Evolutionary conservation across 2,888 invertebrate genomes (phyloP), one percentile per base, ranked within the genome.

Genomic region (Lasioglossum oenotherae): DNA sequence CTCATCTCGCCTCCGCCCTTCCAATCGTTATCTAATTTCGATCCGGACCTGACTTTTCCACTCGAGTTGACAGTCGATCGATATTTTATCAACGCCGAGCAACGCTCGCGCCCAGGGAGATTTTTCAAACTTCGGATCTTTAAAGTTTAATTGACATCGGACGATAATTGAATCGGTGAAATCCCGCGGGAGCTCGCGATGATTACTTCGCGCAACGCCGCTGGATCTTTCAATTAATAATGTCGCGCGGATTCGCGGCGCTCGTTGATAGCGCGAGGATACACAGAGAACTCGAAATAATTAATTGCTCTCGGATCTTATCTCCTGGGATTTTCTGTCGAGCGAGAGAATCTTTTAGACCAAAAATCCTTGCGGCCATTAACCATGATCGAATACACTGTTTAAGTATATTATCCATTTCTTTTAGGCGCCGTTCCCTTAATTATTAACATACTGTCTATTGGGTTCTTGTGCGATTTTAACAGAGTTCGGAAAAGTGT

Each of bases 1-100:
- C 38, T 72, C 46, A 76, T 31, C 6, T 60, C 23, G 41, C 8
- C 38, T n/a, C 16, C 74, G 16, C 35, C 31, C 23, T 10, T 81
- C 49, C 60, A 73, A 75, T 76, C 75, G 12, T 64, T 71, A 67
- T 81, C 60, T 49, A 71, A 82, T 82, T 71, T 44, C 71, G n/a
- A 75, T 69, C 38, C 38, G 12, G 12, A 27, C n/a, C 19, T 12
- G 44, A 76, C 64, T 76, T 76, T 74, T 35, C 16, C 73, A n/a
- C 44, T 38, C n/a, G 53, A 8, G 10, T 69, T 38, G 53, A 67
- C 19, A 49, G 4, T 44, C 31, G 19, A 53, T 46, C 69, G 23
- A 71, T 44, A 27, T n/a, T 35, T 12, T 35, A 64, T 46, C 44
- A 76, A 64, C 46, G 31, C 27, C 60, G 27, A 27, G 4, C 53